A percentile compares a stretch with the other conserved stretches of the same genome.
Evolutionary conservation across 2,113 vertebrate genomes (phyloP).

Genomic region (Tichodroma muraria): DNA sequence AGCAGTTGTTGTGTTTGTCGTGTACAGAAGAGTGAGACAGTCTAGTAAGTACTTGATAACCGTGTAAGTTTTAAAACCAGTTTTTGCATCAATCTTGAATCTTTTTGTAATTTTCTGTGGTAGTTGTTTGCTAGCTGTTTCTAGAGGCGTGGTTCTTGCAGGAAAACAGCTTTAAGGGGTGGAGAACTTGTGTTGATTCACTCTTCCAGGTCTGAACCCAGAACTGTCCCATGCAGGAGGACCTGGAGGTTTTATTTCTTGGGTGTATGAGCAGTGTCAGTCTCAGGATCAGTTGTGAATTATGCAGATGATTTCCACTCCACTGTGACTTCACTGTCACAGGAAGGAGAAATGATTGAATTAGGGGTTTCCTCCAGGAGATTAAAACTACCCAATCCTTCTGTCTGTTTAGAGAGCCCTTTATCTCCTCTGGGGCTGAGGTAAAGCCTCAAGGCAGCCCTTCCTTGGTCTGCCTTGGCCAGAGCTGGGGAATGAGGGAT

Average conservation of each 20-base stretch:
- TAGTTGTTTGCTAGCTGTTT: not conserved
- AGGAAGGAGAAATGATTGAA: not conserved
- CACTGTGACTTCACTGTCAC: not conserved
- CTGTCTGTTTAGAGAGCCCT: not conserved
- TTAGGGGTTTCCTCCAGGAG: not conserved
- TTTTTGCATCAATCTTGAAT: not conserved
- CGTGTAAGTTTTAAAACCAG: not conserved
- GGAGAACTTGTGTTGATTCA: not conserved
- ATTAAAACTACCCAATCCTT: not conserved
- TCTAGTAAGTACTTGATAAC: conserved; percentile 73
- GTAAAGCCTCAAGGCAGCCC: not conserved
- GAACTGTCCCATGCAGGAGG: not conserved
- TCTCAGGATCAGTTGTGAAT: not conserved
- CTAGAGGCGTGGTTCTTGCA: not conserved
- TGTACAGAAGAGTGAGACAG: conserved; percentile 75
- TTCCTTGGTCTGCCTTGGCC: not conserved
- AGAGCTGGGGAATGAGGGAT: not conserved
- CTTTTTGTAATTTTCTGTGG: not conserved
- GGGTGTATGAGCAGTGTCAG: not conserved
- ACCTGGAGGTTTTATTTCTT: not conserved
- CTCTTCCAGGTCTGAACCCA: not conserved
- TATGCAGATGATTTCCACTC: not conserved
- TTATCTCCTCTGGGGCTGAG: not conserved
- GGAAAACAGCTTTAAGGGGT: not conserved
- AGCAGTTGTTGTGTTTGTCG: conserved; percentile 71